These are phyloP conservation scores for Anguilla anguilla DNA, from an alignment of 2,797 vertebrate genomes.

Conservation along the genomic window DNA sequence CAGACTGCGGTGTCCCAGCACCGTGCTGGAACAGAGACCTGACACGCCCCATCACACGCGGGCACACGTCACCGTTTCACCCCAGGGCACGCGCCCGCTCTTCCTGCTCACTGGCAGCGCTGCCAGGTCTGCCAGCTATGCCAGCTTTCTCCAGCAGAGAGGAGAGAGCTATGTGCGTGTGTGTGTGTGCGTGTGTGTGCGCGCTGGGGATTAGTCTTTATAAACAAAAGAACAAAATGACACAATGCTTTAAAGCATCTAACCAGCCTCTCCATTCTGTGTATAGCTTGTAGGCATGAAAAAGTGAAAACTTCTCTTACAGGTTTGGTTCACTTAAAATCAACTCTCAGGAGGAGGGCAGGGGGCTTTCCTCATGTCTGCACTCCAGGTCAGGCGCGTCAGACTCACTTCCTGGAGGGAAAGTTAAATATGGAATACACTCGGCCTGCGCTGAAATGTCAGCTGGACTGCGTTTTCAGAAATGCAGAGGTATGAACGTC, in stretches of 20 bases:
- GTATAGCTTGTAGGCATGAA: neutral
- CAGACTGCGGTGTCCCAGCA: neutral
- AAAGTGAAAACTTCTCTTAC: slow-evolving; percentile 8
- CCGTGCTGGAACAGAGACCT: neutral
- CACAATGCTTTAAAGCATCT: slow-evolving; percentile 23
- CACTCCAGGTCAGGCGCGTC: neutral
- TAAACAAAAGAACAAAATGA: neutral
- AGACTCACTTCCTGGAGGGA: neutral
- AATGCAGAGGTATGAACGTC: neutral
- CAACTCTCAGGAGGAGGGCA: neutral
- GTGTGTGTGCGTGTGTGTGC: neutral
- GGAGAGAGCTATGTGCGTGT: neutral
- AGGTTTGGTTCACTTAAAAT: slow-evolving; percentile 11
- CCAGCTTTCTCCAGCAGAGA: neutral
- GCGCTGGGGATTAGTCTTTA: neutral
- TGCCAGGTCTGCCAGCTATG: neutral
- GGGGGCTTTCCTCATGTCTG: neutral
- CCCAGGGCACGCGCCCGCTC: neutral
- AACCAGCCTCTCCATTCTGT: slow-evolving; percentile 20
- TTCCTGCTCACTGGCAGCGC: neutral
- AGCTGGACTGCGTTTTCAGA: neutral
- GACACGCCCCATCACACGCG: neutral
- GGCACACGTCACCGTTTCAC: neutral
- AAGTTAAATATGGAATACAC: neutral
- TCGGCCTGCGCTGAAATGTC: neutral